phyloP scores from a whole-genome alignment of 1,140 invertebrate species.

The Drosophila sp. region DNA sequence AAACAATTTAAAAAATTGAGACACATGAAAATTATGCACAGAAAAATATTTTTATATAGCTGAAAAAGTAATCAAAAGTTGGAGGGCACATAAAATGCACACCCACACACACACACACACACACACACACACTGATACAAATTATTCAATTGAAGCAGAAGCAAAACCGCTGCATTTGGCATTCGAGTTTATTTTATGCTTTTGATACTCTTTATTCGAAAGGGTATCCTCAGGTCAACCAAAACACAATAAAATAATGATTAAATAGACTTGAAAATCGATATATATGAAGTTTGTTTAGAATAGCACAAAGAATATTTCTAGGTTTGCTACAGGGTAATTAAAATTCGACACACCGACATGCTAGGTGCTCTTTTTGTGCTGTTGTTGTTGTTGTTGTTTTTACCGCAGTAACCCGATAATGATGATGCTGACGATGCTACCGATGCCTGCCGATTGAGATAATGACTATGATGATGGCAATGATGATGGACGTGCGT shows the following conservation, averaged over 20 bases:
- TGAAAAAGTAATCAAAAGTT: slow-evolving; percentile 55
- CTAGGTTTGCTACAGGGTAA: not conserved
- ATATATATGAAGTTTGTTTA: too few species aligned
- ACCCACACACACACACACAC: slow-evolving; percentile 29
- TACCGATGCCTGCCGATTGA: slow-evolving; percentile 28
- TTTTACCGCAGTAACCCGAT: slow-evolving; percentile 41
- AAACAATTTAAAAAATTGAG: slow-evolving; percentile 12
- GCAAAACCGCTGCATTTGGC: slow-evolving; percentile 65
- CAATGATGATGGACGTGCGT: slow-evolving; percentile 47
- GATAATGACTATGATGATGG: not conserved
- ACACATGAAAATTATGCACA: slow-evolving; percentile 44
- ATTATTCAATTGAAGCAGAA: slow-evolving; percentile 75
- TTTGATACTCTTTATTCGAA: slow-evolving; percentile 29
- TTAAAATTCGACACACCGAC: not conserved
- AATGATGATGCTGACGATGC: slow-evolving; percentile 48
- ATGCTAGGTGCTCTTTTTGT: slow-evolving; percentile 4
- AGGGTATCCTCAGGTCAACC: not conserved
- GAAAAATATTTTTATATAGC: slow-evolving; percentile 52
- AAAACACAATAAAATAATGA: too few species aligned
- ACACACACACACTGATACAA: slow-evolving; percentile 44
- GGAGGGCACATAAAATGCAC: slow-evolving; percentile 66
- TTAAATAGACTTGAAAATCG: too few species aligned
- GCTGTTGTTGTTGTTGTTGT: slow-evolving; percentile 23
- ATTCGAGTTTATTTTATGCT: slow-evolving; percentile 51
- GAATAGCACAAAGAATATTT: too few species aligned